Evolutionary conservation across 2,797 vertebrate genomes (phyloP), one percentile per base, ranked within the genome.

Genomic region (Neosalanx taihuensis): DNA sequence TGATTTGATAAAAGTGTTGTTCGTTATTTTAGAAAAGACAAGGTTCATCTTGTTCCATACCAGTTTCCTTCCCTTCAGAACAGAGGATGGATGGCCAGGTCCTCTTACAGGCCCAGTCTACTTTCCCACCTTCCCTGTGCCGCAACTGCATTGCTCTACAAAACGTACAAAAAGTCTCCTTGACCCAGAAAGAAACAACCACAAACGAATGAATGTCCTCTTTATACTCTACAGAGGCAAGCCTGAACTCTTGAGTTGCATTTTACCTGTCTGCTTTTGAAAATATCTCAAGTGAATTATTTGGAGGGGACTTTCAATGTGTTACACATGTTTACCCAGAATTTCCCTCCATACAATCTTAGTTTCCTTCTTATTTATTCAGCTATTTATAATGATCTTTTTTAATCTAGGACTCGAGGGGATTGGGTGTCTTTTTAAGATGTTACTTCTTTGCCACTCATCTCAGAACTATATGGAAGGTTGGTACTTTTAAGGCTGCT

Each of bases 141-240:
- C 63, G 77, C 80, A 70, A 71, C 81, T 81, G 82, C 83, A 81
- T 67, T 81, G 80, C 84, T 90, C 86, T 82, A 83, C 80, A 87
- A 78, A 84, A 86, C 64, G 88, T 89, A 85, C 77, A 81, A 70
- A 85, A 79, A 57, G 79, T 92, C 88, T 92, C 90, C 90, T 92
- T 92, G 90, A 93, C 91, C 92, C 84, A 92, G 87, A 92, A 92
- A 88, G 79, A 64, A 77, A 73, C 58, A 41, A 63, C 72, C 69
- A 57, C 71, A 73, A 73, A 70, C 81, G 76, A 79, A 76, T 49
- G 74, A 70, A 69, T 75, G 69, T 63, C 83, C 84, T 87, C 80
- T 70, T 86, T 83, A 83, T 82, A 76, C 66, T 83, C 83, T 65
- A 26, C 67, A 58, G 83, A 84, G 89, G 88, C 76, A 69, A 0